Evolutionary conservation across 2,888 invertebrate genomes (phyloP).

Genomic region (Pachydiplax longipennis): DNA sequence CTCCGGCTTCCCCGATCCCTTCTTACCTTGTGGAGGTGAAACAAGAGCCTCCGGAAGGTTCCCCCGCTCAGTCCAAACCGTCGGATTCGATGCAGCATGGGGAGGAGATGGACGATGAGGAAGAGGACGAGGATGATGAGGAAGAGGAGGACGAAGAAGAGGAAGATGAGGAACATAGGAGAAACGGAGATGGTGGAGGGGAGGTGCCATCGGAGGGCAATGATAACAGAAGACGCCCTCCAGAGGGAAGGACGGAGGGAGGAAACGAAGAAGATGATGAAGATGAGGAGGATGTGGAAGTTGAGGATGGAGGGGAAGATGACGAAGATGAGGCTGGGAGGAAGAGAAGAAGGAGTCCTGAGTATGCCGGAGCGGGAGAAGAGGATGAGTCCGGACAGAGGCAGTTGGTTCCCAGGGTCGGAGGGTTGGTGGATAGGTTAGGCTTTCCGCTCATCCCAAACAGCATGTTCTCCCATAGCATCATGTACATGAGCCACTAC

Average conservation of each 20-base stretch:
- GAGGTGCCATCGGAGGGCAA: slow-evolving; percentile 49
- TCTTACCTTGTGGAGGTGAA: slow-evolving; percentile 66
- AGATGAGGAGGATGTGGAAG: slow-evolving; percentile 66
- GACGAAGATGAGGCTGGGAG: slow-evolving; percentile 55
- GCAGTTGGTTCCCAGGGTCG: slow-evolving; percentile 46
- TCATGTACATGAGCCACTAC: slow-evolving; percentile 92
- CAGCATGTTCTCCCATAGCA: slow-evolving; percentile 87
- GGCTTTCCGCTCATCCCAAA: slow-evolving; percentile 83
- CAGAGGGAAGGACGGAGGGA: neutral
- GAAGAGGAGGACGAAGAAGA: slow-evolving; percentile 50
- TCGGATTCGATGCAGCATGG: slow-evolving; percentile 42
- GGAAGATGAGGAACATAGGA: neutral
- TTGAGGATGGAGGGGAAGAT: slow-evolving; percentile 59
- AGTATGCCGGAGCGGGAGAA: neutral
- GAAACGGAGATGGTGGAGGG: neutral
- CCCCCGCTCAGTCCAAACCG: neutral
- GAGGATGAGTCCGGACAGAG: slow-evolving; percentile 1
- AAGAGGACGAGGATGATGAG: slow-evolving; percentile 49
- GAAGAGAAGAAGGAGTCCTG: slow-evolving; percentile 52
- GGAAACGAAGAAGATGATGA: slow-evolving; percentile 60
- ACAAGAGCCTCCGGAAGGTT: slow-evolving; percentile 63
- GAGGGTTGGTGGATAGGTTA: slow-evolving; percentile 12
- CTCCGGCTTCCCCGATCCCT: slow-evolving; percentile 62
- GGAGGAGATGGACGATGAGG: slow-evolving; percentile 48
- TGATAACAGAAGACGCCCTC: slow-evolving; percentile 14